Evolutionary conservation across 2,797 vertebrate genomes (phyloP), one percentile per base, ranked within the genome.

Genomic region (Pseudochirops cupreus): DNA sequence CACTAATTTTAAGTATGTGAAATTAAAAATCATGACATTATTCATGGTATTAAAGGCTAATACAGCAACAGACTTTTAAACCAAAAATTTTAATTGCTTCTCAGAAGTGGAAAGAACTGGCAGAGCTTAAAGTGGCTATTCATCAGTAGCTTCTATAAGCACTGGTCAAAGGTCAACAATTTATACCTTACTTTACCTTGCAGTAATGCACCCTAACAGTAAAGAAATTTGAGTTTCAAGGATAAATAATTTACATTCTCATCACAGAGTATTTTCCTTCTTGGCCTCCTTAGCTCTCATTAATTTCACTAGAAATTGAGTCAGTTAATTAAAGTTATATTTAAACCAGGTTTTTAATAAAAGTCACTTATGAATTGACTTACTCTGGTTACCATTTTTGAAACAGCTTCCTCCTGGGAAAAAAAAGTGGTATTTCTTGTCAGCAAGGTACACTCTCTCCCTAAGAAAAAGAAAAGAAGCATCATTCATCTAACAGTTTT

Each of bases 291-390:
- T 56, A 18, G 0, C 50, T 33, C 29, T 59, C 90, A 55, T 54
- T 33, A 94, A 62, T 50, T 31, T 87, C 92, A 95, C 21, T 95
- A 24, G 18, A 92, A 52, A 46, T 55, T 59, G 6, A 54, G 52
- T 67, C 93, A 29, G 55, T 93, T 92, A 94, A 90, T 93, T 46
- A 93, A 96, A 93, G 46, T 56, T 91, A 31, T 46, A 29, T 91
- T 91, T 95, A 90, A 96, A 57, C 92, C 0, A 14, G 58, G 10
- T 12, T 92, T 96, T 94, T 87, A 94, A 50, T n/a, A 93, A 55
- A 89, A 53, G 18, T 50, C 10, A 74, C 28, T 93, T 91, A 87
- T 93, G 31, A 94, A 91, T 10, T 87, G 52, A 4, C 56, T 50
- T 87, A 53, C 59, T 94, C 39, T 18, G 26, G 46, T 46, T 95